A percentile compares a stretch with the other conserved stretches of the same genome.
phyloP scores from a whole-genome alignment of 2,113 vertebrate genomes.

The Phyllostomus hastatus region DNA sequence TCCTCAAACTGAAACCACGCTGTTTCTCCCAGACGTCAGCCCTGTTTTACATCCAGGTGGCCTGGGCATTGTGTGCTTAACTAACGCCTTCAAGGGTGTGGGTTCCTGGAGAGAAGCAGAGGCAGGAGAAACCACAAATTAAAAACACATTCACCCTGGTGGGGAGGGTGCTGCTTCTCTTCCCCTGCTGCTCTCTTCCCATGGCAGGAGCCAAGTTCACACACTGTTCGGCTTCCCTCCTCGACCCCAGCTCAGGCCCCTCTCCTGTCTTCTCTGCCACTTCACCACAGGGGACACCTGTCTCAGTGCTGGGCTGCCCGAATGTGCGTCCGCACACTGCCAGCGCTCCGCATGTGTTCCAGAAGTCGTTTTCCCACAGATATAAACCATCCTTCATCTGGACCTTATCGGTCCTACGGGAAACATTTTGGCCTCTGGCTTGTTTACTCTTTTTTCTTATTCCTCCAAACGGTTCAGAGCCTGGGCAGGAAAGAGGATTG shows the following conservation, averaged over 20 bases:
- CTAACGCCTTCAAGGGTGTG: neutral
- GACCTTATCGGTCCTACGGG: neutral
- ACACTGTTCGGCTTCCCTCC: neutral
- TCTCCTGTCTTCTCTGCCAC: neutral
- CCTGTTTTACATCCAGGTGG: neutral
- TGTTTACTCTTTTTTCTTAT: neutral
- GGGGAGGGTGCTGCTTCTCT: neutral
- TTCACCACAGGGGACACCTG: neutral
- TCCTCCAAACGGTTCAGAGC: neutral
- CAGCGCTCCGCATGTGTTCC: neutral
- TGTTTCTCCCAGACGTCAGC: neutral
- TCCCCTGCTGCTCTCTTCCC: neutral
- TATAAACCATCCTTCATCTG: neutral
- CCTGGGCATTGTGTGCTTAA: neutral
- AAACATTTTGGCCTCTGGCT: neutral
- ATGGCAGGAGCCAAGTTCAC: accelerated
- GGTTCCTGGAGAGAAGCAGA: neutral
- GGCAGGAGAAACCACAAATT: neutral
- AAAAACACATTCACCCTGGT: neutral
- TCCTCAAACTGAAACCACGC: neutral
- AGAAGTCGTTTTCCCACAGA: neutral
- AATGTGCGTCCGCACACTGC: neutral
- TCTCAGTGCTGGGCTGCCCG: neutral
- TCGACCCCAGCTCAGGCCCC: neutral
- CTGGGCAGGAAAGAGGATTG: neutral